phyloP scores from a whole-genome alignment of 1,140 invertebrate species.

The Saxidomus purpurata region DNA sequence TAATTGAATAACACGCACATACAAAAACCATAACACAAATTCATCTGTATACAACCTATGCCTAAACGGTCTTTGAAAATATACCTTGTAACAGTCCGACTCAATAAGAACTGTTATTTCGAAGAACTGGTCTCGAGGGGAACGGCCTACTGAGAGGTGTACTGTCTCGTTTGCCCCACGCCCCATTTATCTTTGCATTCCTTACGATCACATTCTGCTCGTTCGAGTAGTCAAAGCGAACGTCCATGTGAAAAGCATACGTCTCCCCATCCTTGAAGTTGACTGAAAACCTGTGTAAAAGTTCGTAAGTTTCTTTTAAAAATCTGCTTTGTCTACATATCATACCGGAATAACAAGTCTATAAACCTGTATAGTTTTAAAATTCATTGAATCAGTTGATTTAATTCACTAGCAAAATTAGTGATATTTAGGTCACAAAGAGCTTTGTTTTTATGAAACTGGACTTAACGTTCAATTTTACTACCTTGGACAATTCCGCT shows the following conservation, averaged over 20 bases:
- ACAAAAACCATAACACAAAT: no score
- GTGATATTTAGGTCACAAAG: no score
- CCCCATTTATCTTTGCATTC: conserved; percentile 90
- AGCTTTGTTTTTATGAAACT: no score
- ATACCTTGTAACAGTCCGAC: conserved; percentile 86
- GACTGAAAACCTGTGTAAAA: conserved; percentile 61
- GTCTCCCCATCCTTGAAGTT: conserved; percentile 59
- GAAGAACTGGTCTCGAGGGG: conserved; percentile 91
- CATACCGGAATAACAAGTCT: no score
- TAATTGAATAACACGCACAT: no score
- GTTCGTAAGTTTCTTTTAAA: no score
- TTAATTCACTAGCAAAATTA: no score
- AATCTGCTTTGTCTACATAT: no score
- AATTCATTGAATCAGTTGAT: no score
- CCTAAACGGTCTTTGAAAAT: no score
- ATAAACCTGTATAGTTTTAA: no score
- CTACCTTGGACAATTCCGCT: conserved; percentile 52
- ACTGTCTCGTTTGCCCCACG: conserved; percentile 92
- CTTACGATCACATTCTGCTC: conserved; percentile 88
- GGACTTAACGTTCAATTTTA: background rate
- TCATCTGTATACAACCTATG: no score
- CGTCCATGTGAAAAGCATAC: conserved; percentile 71
- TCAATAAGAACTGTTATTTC: conserved; percentile 87
- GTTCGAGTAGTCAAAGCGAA: conserved; percentile 68
- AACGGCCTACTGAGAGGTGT: conserved; percentile 88